Evolutionary conservation across 2,113 vertebrate species (phyloP).

Genomic region (Saguinus imperator): DNA sequence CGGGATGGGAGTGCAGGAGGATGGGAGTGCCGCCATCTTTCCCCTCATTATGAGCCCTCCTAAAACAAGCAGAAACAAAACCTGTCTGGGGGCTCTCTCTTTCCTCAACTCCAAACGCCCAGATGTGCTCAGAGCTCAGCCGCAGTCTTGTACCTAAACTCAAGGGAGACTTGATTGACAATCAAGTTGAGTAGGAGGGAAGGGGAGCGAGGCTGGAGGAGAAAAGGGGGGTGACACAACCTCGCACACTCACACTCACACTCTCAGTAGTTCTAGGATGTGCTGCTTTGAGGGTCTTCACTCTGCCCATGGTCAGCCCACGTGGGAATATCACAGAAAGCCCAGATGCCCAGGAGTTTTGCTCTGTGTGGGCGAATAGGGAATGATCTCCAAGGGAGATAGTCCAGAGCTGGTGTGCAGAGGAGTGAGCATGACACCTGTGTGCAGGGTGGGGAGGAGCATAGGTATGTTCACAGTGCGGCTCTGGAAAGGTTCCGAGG

Average conservation of each 20-base stretch:
- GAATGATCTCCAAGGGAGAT: neutral
- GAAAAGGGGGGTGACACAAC: fast-evolving
- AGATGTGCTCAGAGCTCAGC: neutral
- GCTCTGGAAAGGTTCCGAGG: neutral
- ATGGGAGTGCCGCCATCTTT: neutral
- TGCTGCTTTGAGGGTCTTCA: neutral
- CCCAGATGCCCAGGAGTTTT: neutral
- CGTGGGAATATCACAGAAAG: neutral
- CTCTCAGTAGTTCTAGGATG: neutral
- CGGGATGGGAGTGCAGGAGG: neutral
- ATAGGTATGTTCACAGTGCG: fast-evolving
- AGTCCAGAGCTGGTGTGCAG: neutral
- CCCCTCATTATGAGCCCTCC: neutral
- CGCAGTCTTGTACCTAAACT: neutral
- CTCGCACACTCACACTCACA: neutral
- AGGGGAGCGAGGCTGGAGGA: neutral
- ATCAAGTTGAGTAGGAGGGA: neutral
- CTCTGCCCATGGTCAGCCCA: neutral
- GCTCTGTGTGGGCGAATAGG: fast-evolving
- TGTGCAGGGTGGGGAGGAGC: fast-evolving
- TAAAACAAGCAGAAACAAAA: neutral
- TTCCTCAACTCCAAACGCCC: neutral
- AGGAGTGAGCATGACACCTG: neutral
- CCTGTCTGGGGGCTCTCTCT: neutral
- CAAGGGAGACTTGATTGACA: neutral